Base-by-base conservation (phyloP, 92 coral and sea anemone genomes). In the Actinostola sp. region DNA sequence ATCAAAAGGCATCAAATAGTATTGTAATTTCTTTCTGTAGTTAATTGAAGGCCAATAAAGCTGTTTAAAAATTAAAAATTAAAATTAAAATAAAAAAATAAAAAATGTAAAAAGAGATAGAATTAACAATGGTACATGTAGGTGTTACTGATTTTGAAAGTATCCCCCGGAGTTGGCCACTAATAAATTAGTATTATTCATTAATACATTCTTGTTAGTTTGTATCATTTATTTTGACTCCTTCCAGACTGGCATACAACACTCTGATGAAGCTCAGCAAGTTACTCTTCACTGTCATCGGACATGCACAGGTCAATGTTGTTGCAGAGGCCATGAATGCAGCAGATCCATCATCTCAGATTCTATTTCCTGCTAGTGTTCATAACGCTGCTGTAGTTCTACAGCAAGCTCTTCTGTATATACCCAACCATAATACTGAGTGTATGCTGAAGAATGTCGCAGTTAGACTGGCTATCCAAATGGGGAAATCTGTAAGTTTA, bases 321-420 rank as follows among this genome's bases (percentile, higher is more conserved):
- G 98, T 94, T 10, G 98, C 98, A 29, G 97, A 94, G 55, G 98
- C 98, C 14, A 81, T 94, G 75, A 90, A 88, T 31, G 74, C 95
- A 8, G 73, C 89, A 2, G 87, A 82, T 44, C 87, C 89, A 11
- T 67, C 96, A 10, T 71, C 84, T 17, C 72, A 70, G 42, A 31
- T 81, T 11, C 86, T 93, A 44, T 77, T 94, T 61, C 72, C 98
- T 1, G 91, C 89, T 54, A 87, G 89, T 80, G 88, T 89, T 20
- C 98, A 94, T 66, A 92, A 77, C 83, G 98, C 98, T 9, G 98
- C 97, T 7, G 95, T 94, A 0, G 81, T 92, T 10, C 78, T 94
- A 34, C 98, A 92, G 82, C 97, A 91, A 55, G 98, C 98, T 1
- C 71, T 94, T 57, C 88, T 88, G 77, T 89, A 86, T 69, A 94